Evolutionary conservation across 2,113 vertebrate species (phyloP).

Genomic region (Lophius piscatorius): DNA sequence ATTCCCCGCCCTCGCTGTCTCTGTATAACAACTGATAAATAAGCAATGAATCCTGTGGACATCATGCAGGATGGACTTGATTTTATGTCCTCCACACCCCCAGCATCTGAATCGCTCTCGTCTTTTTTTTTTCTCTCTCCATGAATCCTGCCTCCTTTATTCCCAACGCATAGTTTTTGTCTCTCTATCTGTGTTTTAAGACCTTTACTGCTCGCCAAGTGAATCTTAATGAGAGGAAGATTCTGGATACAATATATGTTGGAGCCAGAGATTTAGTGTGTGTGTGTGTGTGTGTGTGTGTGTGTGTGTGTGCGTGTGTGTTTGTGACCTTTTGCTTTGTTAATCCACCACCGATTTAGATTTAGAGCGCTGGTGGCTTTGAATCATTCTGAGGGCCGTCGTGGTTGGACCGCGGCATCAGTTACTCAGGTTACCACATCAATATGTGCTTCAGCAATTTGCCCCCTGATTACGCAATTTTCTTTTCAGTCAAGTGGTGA

Average conservation of each 20-base stretch:
- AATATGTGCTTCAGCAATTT: too few relatives aligned
- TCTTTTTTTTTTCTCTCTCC: constrained; percentile 6
- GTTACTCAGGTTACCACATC: constrained; percentile 29
- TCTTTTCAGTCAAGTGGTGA: constrained; percentile 42
- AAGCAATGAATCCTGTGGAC: constrained; percentile 71
- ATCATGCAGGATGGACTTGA: constrained; percentile 57
- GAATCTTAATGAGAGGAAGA: constrained; percentile 24
- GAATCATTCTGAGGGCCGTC: constrained; percentile 23
- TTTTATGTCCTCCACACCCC: constrained; percentile 43
- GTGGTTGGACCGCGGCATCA: constrained; percentile 12
- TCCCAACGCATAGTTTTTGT: too few relatives aligned
- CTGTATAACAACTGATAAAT: constrained; percentile 72
- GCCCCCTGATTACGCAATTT: constrained; percentile 31
- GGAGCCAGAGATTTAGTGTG: too few relatives aligned
- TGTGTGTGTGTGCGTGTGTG: constrained; percentile 9
- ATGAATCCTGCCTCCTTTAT: constrained; percentile 4
- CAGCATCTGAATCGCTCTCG: too few relatives aligned
- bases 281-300: constrained; percentile 7
- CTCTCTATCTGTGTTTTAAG: too few relatives aligned
- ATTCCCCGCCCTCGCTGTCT: constrained; percentile 66
- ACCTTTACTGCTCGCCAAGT: constrained; percentile 46
- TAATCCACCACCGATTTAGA: constrained; percentile 50
- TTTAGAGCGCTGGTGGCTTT: constrained; percentile 28
- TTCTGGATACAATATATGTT: constrained; percentile 22
- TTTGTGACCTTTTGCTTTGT: constrained; percentile 55